Percentiles rank a stretch among this genome's conserved stretches.
These are phyloP conservation scores for Sebastes taczanowskii DNA, from an alignment of 2,797 vertebrate species.

Conservation along the genomic window DNA sequence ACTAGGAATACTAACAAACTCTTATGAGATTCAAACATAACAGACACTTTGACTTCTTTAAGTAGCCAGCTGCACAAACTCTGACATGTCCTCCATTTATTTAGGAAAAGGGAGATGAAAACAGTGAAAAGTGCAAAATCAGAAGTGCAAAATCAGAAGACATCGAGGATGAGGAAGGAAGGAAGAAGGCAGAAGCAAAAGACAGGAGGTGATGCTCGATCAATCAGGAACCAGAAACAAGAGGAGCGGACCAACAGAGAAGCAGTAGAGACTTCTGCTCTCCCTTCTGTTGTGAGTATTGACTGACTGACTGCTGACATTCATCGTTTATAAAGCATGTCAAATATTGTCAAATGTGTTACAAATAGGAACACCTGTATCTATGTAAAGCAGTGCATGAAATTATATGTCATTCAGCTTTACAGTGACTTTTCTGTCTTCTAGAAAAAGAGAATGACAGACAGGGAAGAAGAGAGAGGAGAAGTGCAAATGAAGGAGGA, in stretches of 20 bases:
- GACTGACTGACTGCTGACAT: neutral
- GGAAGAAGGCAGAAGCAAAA: conserved; percentile 14
- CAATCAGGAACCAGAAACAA: neutral
- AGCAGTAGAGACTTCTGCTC: neutral
- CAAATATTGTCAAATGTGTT: neutral
- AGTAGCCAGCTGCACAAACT: neutral
- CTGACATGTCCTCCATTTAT: neutral
- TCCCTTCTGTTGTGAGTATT: conserved; percentile 11
- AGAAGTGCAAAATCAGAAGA: conserved; percentile 23
- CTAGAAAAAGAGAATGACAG: conserved; percentile 6
- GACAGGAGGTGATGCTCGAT: conserved; percentile 2
- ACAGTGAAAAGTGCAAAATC: neutral
- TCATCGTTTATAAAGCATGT: neutral
- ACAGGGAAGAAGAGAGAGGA: neutral
- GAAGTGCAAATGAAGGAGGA: neutral
- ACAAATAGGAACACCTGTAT: too few species aligned
- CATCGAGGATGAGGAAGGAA: neutral
- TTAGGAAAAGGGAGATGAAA: conserved; percentile 19
- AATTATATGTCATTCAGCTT: neutral
- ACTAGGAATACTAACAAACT: neutral
- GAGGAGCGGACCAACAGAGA: neutral
- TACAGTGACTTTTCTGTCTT: neutral
- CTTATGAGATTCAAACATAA: neutral
- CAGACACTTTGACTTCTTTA: neutral
- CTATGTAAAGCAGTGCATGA: neutral